These are phyloP conservation scores for Plagiodera versicolora DNA, from an alignment of 2,888 invertebrate species.

Conservation along the genomic window DNA sequence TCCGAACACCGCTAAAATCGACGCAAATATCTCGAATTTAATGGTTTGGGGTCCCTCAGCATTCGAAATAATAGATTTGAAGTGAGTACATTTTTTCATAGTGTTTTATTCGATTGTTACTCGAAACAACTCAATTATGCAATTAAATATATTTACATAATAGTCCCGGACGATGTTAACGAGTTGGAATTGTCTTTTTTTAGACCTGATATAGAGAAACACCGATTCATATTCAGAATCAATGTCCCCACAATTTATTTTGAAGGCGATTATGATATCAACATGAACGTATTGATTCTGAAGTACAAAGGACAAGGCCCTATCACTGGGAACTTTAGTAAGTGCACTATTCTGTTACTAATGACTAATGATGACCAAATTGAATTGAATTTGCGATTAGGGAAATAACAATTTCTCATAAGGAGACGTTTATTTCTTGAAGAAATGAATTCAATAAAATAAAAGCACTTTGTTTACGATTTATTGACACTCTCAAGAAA, in stretches of 20 bases:
- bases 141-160: too few species aligned
- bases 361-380: too few species aligned
- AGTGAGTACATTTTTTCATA: constrained; percentile 48
- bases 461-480: too few species aligned
- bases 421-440: too few species aligned
- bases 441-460: too few species aligned
- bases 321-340: constrained; percentile 68
- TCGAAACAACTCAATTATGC: too few species aligned
- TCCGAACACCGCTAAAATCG: constrained; percentile 52
- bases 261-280: constrained; percentile 69
- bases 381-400: too few species aligned
- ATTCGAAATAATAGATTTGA: constrained; percentile 62
- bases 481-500: too few species aligned
- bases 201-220: constrained; percentile 64
- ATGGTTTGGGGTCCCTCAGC: constrained; percentile 64
- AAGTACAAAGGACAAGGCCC: constrained; percentile 67
- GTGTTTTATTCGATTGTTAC: too few species aligned
- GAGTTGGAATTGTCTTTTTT: constrained; percentile 40
- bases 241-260: constrained; percentile 63
- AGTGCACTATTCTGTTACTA: constrained; percentile 48
- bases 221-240: constrained; percentile 65
- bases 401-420: too few species aligned
- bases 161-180: too few species aligned
- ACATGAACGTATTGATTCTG: constrained; percentile 66
- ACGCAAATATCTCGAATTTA: constrained; percentile 64